Evolutionary conservation across 2,888 invertebrate genomes (phyloP), one percentile per base, ranked within the genome.

Genomic region (Trachelus troglodyta): DNA sequence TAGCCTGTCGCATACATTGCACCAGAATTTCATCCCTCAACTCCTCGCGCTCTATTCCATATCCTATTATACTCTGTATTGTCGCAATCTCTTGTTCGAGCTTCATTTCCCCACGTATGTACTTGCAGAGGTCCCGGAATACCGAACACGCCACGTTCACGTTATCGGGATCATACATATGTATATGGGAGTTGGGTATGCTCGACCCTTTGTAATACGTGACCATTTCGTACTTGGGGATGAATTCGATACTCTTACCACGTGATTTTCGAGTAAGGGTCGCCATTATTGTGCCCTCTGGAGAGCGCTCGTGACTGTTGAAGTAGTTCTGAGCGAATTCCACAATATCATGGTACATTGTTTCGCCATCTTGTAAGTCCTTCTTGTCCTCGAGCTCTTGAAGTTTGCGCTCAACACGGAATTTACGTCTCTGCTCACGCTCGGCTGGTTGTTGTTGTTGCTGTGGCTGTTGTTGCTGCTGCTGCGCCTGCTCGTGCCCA

Each of bases 301-400:
- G 96, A 23, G 96, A 95, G 73, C 96, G 93, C 83, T 97, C 97
- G 87, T 98, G 98, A 77, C 95, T 95, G 90, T 98, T 98, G 92
- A 97, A 98, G 92, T 96, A 97, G 81, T 96, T 95, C 88, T 98
- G 97, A n/a, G 98, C 98, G 92, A 97, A 98, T 89, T 98, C 98
- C 0, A 97, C 93, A 90, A 98, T 96, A 89, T 98, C 97, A 89
- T 96, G 96, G 85, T 95, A 93, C 23, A 93, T 92, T 9, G 89
- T 91, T 73, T 92, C 92, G 80, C 92, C 92, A 79, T 93, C 93
- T 78, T 93, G 93, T 3, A 90, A 89, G 79, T 94, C 93, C 89
- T 92, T 92, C 82, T 90, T 92, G 86, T 89, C 95, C 84, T 96
- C 96, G 90, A 97, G 93, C 91, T 97, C 97, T 86, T 96, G 95